Evolutionary conservation across 2,888 invertebrate genomes (phyloP).

Genomic region (Rhingia rostrata): DNA sequence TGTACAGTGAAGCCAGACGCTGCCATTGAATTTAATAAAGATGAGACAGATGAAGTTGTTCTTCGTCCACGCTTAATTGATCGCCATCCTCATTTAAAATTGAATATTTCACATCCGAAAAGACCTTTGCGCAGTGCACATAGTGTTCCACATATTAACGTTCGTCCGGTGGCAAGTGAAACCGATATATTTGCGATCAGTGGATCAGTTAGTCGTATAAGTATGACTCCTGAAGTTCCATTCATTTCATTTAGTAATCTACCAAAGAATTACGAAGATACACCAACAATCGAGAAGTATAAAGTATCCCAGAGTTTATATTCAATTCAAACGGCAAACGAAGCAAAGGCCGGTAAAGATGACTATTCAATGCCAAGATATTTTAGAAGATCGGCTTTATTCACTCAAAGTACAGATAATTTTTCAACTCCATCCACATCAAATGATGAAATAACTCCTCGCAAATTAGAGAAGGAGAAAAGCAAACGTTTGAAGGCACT

Average conservation of each 20-base stretch:
- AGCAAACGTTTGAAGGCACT: constrained; percentile 82
- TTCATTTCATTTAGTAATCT: constrained; percentile 82
- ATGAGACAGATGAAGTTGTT: constrained; percentile 79
- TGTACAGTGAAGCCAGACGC: constrained; percentile 24
- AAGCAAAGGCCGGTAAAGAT: constrained; percentile 82
- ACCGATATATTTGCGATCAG: constrained; percentile 82
- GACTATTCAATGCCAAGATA: constrained; percentile 87
- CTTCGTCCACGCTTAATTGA: constrained; percentile 80
- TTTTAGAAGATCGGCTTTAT: constrained; percentile 83
- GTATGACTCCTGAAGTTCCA: constrained; percentile 83
- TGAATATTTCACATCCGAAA: constrained; percentile 75
- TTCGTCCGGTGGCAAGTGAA: constrained; percentile 80
- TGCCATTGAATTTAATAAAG: constrained; percentile 17
- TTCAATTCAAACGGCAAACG: constrained; percentile 84
- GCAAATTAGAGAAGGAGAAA: constrained; percentile 80
- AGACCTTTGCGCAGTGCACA: constrained; percentile 80
- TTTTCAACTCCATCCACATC: constrained; percentile 76
- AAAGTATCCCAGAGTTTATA: constrained; percentile 82
- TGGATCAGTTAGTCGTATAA: constrained; percentile 80
- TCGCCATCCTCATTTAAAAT: constrained; percentile 79
- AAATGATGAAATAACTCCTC: constrained; percentile 77
- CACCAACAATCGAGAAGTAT: constrained; percentile 83
- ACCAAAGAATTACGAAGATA: constrained; percentile 83
- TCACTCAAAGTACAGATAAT: constrained; percentile 80
- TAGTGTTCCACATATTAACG: constrained; percentile 82